Percentiles rank a stretch among this genome's conserved stretches.
Conservation (phyloP, 1,140 invertebrate species). For the Hirudo medicinalis region DNA sequence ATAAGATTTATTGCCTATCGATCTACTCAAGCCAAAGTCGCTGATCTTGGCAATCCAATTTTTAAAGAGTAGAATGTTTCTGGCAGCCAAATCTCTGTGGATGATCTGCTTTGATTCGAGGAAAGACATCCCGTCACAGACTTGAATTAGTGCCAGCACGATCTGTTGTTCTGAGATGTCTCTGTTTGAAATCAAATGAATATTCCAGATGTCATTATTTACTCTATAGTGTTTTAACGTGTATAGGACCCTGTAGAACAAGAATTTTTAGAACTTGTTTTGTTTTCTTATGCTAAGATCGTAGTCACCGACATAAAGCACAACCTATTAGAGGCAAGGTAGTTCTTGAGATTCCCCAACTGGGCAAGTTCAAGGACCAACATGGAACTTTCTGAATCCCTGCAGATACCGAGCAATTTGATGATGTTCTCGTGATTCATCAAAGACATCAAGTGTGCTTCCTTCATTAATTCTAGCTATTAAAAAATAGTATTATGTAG, state of each 20-base stretch:
- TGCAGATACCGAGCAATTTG: not conserved
- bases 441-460: not conserved
- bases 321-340: not conserved
- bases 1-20: not conserved
- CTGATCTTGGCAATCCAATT: conserved; percentile 12
- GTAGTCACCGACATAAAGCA: not conserved
- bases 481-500: not conserved
- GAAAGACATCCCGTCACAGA: conserved; percentile 65
- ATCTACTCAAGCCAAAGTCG: conserved; percentile 15
- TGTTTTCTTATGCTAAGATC: not conserved
- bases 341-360: conserved; percentile 1
- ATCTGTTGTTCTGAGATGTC: not conserved
- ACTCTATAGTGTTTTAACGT: too few relatives aligned
- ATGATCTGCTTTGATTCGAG: conserved; percentile 78
- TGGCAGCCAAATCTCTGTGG: conserved; percentile 77
- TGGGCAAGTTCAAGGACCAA: not conserved
- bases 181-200: too few relatives aligned
- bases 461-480: not conserved
- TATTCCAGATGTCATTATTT: too few relatives aligned
- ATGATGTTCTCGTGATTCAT: conserved; percentile 5
- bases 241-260: not conserved
- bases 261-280: not conserved
- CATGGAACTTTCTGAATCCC: not conserved
- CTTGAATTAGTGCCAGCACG: not conserved
- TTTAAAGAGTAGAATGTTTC: conserved; percentile 61